A percentile compares a stretch with the other conserved stretches of the same genome.
Evolutionary conservation across 1,140 invertebrate species (phyloP).

Genomic region (Magallana gigas): DNA sequence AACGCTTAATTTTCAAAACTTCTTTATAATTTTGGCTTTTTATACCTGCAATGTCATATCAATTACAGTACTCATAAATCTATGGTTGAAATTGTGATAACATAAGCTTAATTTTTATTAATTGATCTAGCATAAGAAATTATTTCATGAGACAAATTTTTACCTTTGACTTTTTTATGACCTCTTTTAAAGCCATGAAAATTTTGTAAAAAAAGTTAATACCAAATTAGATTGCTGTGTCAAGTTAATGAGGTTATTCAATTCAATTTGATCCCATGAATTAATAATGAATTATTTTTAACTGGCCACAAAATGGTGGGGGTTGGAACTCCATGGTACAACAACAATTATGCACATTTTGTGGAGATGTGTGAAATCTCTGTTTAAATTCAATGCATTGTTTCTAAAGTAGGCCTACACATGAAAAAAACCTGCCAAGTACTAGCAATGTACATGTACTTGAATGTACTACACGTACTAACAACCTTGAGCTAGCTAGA

Average conservation of each 20-base stretch:
- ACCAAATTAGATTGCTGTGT: neutral
- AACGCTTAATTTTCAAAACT: too few species aligned
- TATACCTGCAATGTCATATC: too few species aligned
- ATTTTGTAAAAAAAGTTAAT: neutral
- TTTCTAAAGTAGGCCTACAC: too few species aligned
- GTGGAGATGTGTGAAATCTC: neutral
- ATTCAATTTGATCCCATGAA: neutral
- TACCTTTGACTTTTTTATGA: neutral
- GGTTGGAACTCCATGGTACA: neutral
- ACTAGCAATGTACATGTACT: neutral
- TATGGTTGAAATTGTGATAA: too few species aligned
- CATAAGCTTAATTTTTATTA: neutral
- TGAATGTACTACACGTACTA: conserved; percentile 7
- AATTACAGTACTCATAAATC: too few species aligned
- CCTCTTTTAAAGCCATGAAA: neutral
- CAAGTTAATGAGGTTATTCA: neutral
- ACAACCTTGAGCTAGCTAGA: neutral
- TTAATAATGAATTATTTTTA: conserved; percentile 10
- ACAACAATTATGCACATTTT: neutral
- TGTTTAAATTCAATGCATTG: too few species aligned
- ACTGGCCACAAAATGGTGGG: neutral
- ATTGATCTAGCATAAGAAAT: neutral
- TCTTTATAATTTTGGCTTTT: too few species aligned
- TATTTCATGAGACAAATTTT: neutral
- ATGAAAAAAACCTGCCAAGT: neutral